Conservation (phyloP, 2,113 vertebrate genomes). For the Cololabis saira region DNA sequence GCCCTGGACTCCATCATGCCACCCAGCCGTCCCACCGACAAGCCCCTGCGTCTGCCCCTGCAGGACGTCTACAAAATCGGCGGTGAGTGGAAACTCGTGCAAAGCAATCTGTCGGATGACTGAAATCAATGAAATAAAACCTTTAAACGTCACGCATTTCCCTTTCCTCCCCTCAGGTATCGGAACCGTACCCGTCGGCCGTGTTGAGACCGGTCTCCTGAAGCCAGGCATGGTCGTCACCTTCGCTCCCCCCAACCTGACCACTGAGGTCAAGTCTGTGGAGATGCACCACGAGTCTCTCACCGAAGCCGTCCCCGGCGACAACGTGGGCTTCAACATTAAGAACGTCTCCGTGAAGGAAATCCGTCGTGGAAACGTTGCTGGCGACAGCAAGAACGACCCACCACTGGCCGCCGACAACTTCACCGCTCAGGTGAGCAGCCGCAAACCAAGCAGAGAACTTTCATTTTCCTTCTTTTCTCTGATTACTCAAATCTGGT, state of each 20-base stretch:
- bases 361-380: conserved; percentile 83
- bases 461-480: too few species aligned
- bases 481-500: too few species aligned
- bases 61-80: conserved; percentile 86
- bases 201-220: conserved; percentile 83
- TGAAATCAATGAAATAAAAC: too few species aligned
- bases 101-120: too few species aligned
- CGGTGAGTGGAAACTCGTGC: conserved; percentile 52
- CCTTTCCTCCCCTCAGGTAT: conserved; percentile 75
- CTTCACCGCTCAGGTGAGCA: conserved; percentile 81
- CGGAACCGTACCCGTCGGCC: conserved; percentile 84
- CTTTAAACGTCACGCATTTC: too few species aligned
- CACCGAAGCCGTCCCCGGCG: conserved; percentile 79
- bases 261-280: conserved; percentile 86
- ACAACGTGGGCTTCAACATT: conserved; percentile 85
- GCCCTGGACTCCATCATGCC: conserved; percentile 84
- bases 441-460: neutral
- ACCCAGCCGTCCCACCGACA: conserved; percentile 78
- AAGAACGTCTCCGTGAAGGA: conserved; percentile 87
- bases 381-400: conserved; percentile 86
- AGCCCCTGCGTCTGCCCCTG: conserved; percentile 81
- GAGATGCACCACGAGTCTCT: conserved; percentile 87
- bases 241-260: conserved; percentile 83
- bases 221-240: conserved; percentile 86
- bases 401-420: conserved; percentile 76